Conservation (phyloP, 1,140 invertebrate genomes). For the Neodiprion fabricii region DNA sequence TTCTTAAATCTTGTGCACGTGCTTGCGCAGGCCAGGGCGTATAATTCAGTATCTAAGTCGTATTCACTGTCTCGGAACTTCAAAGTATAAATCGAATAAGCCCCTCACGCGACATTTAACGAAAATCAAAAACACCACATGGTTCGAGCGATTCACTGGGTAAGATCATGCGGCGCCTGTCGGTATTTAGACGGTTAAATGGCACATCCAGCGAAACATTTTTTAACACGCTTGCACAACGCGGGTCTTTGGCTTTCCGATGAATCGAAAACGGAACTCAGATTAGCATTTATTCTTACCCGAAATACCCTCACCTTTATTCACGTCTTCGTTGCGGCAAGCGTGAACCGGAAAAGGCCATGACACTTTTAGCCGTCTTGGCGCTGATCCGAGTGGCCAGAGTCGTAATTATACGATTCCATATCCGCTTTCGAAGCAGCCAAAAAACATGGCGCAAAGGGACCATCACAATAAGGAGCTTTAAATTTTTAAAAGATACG, state of each 20-base stretch:
- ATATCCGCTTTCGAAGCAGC: not conserved
- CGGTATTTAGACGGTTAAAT: too few relatives aligned
- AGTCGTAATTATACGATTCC: not conserved
- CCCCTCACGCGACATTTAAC: not conserved
- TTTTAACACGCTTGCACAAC: too few relatives aligned
- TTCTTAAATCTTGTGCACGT: not conserved
- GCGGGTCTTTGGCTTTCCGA: conserved; percentile 40
- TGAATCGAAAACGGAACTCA: conserved; percentile 19
- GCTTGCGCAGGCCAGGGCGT: not conserved
- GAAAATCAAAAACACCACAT: conserved; percentile 28
- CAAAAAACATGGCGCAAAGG: too few relatives aligned
- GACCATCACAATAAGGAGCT: too few relatives aligned
- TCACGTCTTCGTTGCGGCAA: conserved; percentile 44
- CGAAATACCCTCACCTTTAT: conserved; percentile 34
- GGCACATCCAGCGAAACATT: too few relatives aligned
- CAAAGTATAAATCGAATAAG: conserved; percentile 2
- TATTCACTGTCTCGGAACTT: not conserved
- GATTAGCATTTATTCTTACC: conserved; percentile 30
- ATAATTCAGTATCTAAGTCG: not conserved
- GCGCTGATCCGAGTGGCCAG: not conserved
- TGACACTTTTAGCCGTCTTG: conserved; percentile 2
- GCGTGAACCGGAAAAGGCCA: conserved; percentile 56
- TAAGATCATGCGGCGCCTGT: too few relatives aligned
- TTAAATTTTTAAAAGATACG: too few relatives aligned
- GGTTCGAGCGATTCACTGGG: too few relatives aligned